Conservation (phyloP, 2,113 vertebrate genomes). For the Solea senegalensis region DNA sequence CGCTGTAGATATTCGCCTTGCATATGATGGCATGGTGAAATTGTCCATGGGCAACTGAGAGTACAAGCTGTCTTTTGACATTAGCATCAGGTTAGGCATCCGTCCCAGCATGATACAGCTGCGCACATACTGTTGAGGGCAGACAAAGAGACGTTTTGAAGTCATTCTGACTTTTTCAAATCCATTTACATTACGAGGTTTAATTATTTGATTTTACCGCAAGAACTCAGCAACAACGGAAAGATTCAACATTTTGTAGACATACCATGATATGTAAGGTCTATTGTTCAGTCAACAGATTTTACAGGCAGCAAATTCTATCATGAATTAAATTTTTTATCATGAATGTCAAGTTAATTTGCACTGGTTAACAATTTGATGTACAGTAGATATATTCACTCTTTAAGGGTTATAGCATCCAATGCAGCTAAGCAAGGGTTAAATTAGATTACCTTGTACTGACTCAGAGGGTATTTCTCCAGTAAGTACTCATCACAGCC, state of each 20-base stretch:
- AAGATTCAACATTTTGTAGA: constrained; percentile 10
- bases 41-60: constrained; percentile 93
- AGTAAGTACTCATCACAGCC: constrained; percentile 98
- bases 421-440: constrained; percentile 27
- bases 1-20: constrained; percentile 95
- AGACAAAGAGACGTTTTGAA: constrained; percentile 33
- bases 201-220: constrained; percentile 13
- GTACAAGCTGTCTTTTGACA: constrained; percentile 98
- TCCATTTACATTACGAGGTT: constrained; percentile 11
- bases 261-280: background rate
- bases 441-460: constrained; percentile 92
- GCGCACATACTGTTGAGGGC: constrained; percentile 89
- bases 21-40: constrained; percentile 97
- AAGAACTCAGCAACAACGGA: constrained; percentile 10
- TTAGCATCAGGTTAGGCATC: constrained; percentile 98
- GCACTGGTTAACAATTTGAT: constrained; percentile 42
- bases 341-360: constrained; percentile 33
- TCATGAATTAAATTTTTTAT: constrained; percentile 31
- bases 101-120: constrained; percentile 98
- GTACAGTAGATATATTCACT: constrained; percentile 24
- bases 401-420: constrained; percentile 30
- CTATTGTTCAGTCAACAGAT: constrained; percentile 13
- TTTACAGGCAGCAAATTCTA: constrained; percentile 21
- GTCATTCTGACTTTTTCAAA: constrained; percentile 2
- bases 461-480: constrained; percentile 97